These are phyloP conservation scores for Panagrolaimus sp. DNA, from an alignment of 1,140 invertebrate species.

Conservation along the genomic window DNA sequence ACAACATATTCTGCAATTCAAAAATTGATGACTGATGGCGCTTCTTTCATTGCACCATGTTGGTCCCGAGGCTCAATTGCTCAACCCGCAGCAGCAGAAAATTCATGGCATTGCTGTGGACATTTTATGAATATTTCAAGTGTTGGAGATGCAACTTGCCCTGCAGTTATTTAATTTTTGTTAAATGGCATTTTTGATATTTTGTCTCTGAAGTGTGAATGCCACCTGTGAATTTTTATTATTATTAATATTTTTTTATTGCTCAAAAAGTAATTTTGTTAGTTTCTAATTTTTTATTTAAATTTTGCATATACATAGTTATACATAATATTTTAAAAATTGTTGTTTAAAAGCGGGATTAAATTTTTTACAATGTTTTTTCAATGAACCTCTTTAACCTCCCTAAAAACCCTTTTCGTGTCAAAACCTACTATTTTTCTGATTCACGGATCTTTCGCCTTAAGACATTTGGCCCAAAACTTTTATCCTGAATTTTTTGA, in stretches of 20 bases:
- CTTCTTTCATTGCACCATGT: not conserved
- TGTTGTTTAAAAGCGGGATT: not conserved
- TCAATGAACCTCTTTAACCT: no score
- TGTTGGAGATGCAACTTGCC: not conserved
- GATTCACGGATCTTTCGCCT: no score
- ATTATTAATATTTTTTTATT: not conserved
- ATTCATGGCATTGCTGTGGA: not conserved
- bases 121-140: not conserved
- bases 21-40: not conserved
- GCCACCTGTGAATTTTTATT: not conserved
- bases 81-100: not conserved
- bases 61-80: not conserved
- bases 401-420: no score
- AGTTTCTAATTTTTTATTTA: not conserved
- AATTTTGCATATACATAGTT: not conserved
- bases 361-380: no score
- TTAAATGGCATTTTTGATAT: not conserved
- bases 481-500: no score
- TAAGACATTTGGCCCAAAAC: no score
- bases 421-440: no score
- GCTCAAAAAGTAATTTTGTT: not conserved
- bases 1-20: not conserved
- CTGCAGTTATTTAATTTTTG: not conserved
- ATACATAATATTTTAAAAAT: not conserved
- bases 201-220: not conserved